These are phyloP conservation scores for Drosophila saltans DNA, from an alignment of 1,140 invertebrate species.

Conservation along the genomic window DNA sequence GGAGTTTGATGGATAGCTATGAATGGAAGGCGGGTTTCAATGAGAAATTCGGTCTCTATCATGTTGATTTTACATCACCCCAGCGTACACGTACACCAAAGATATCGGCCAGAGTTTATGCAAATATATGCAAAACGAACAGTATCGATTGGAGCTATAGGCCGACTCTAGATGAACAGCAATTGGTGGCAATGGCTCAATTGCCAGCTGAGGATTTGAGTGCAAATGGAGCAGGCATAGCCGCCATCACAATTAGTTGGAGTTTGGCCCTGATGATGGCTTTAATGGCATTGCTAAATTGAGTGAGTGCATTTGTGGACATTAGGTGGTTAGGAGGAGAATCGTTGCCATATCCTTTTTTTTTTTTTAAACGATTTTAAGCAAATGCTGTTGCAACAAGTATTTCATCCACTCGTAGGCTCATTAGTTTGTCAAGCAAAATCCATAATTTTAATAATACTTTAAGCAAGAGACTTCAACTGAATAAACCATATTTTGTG, in stretches of 20 bases:
- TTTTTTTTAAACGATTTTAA: slow-evolving; percentile 8
- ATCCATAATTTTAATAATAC: background rate
- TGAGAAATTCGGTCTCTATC: slow-evolving; percentile 89
- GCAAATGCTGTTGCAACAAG: background rate
- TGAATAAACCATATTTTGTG: slow-evolving; percentile 8
- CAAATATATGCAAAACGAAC: slow-evolving; percentile 84
- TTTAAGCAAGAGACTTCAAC: slow-evolving; percentile 5
- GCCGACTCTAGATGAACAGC: slow-evolving; percentile 67
- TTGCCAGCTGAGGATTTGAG: slow-evolving; percentile 49
- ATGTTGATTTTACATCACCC: slow-evolving; percentile 89
- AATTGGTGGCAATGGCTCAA: slow-evolving; percentile 59
- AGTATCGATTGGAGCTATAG: slow-evolving; percentile 83
- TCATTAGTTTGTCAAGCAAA: background rate
- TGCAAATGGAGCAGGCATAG: slow-evolving; percentile 4
- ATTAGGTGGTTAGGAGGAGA: background rate
- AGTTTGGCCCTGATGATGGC: slow-evolving; percentile 31
- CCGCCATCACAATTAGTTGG: slow-evolving; percentile 17
- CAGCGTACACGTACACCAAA: slow-evolving; percentile 88
- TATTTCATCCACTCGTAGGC: slow-evolving; percentile 2
- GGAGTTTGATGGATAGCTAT: slow-evolving; percentile 91
- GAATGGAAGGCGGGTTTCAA: slow-evolving; percentile 89
- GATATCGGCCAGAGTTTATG: slow-evolving; percentile 87
- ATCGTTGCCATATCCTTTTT: slow-evolving; percentile 11
- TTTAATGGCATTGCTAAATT: background rate
- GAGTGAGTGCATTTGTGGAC: background rate